Evolutionary conservation across 1,140 invertebrate genomes (phyloP), one percentile per base, ranked within the genome.

Genomic region (Papilio glaucus): DNA sequence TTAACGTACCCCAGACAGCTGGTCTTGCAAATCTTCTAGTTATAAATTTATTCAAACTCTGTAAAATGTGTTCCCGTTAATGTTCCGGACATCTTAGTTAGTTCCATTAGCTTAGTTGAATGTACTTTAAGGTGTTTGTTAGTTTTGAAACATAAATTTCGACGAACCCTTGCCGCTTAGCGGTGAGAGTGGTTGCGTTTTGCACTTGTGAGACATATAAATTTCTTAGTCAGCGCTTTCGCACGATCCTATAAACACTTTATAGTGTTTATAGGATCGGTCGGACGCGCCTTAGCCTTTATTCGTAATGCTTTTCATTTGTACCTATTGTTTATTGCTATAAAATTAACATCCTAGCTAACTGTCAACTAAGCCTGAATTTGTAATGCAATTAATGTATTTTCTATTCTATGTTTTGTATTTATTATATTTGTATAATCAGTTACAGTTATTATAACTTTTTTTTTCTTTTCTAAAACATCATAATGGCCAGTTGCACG

Each of bases 221-320:
- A 67, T 67, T 42, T 39, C 39, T 5, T 67, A 38, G 39, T 57
- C 49, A 21, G 10, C 37, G 37, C 37, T 65, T 39, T 69, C 67
- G 42, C 67, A 29, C 42, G 67, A 68, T 45, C 65, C 65, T 8
- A 69, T 69, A 69, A 69, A 69, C 29, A 37, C 65, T 49, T 29
- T 45, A 68, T 49, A 45, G 24, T 15, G n/a, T n/a, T n/a, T n/a
- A n/a, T n/a, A n/a, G n/a, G n/a, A n/a, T n/a, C n/a, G 65, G 45
- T 45, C 26, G 67, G 42, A 33, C 41, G 38, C 63, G n/a, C 63
- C 37, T 65, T 65, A 38, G n/a, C 63, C 37, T 65, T 65, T 18
- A 37, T 65, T 24, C 33, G 18, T 41, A 41, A 38, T 67, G 4
- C 18, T n/a, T 4, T 33, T 62, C 6, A 62, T 33, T 62, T 15